A percentile compares a stretch with the other conserved stretches of the same genome.
Conservation (phyloP, 2,113 vertebrate genomes). For the chimpanzee (Pan troglodytes) region NHGRI_mPanTro3-v2.1_pri NC_086015.1:143345001-143345500, state of each 20-base stretch:
- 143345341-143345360: neutral
- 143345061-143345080: constrained; percentile 14
- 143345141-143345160: constrained; percentile 69
- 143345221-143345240: constrained; percentile 68
- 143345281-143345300: constrained; percentile 56
- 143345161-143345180: constrained; percentile 42
- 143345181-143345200: constrained; percentile 73
- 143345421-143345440: neutral
- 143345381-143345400: neutral
- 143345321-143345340: constrained; percentile 50
- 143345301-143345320: neutral
- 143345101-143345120: neutral
- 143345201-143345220: constrained; percentile 36
- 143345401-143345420: neutral
- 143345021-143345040: neutral
- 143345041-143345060: neutral
- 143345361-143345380: neutral
- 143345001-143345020: neutral
- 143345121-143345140: constrained; percentile 30
- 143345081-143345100: neutral
- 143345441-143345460: neutral
- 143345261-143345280: constrained; percentile 66
- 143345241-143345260: constrained; percentile 76
- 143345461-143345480: fast-evolving
- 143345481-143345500: neutral